Evolutionary conservation across 2,113 vertebrate genomes (phyloP), one percentile per base, ranked within the genome.

Genomic region (Pomatostomus ruficeps): DNA sequence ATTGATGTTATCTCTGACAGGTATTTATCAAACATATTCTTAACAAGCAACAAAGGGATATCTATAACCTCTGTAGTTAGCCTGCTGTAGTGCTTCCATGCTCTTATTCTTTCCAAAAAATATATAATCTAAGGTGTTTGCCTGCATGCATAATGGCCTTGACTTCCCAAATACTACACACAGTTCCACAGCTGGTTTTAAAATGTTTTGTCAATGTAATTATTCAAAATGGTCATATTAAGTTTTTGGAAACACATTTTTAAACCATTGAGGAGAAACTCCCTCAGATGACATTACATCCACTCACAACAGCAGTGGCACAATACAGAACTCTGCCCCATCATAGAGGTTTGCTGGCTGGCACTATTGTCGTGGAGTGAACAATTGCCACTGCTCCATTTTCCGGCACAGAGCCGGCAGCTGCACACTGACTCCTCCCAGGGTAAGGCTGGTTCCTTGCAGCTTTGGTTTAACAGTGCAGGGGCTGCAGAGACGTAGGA

Each of bases 291-390:
- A 51, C 45, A 20, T 77, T n/a, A 18, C 14, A 36, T 16, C 35
- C 83, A 52, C 25, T 15, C 10, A 20, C 17, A 35, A 12, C 52
- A 7, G 12, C 36, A 71, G 22, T 12, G 42, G 11, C 43, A 46
- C 12, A n/a, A 29, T 7, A 12, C 5, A 26, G 14, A 55, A 14
- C 6, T 14, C 21, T 51, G 18, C 8, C 21, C 31, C 38, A 23
- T 13, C 25, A 18, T 3, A 46, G 51, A 4, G 1, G 3, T 45
- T 62, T 79, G 16, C 14, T 79, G 79, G 26, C 36, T 76, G 57
- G 12, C 26, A 1, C 61, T 33, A 0, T 7, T 68, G n/a, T 15
- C 36, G 51, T 2, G 4, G 31, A 80, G 29, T 10, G 7, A 48
- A 2, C 21, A 70, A n/a, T 7, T 46, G 46, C 33, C 51, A 38